Percentiles rank a stretch among this genome's conserved stretches.
Evolutionary conservation across 2,888 invertebrate species (phyloP).

Genomic region (Sinohyriopsis cumingii): DNA sequence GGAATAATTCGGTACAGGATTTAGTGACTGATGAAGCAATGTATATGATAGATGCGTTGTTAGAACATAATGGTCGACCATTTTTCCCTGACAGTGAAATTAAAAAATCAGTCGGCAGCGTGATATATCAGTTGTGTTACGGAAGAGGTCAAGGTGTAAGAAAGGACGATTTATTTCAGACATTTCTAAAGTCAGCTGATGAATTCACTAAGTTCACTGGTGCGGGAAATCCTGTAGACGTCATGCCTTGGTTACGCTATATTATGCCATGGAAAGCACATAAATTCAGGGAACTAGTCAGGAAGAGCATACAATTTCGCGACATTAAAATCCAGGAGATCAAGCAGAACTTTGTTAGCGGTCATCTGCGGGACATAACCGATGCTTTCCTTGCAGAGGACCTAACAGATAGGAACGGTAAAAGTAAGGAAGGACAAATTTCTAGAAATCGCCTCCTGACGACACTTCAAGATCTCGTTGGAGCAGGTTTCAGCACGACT

Average conservation of each 20-base stretch:
- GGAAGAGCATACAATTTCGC: neutral
- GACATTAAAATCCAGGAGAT: constrained; percentile 5
- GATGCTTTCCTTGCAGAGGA: constrained; percentile 41
- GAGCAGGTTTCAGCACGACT: constrained; percentile 48
- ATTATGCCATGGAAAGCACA: constrained; percentile 22
- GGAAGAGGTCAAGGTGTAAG: constrained; percentile 21
- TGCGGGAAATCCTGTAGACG: constrained; percentile 41
- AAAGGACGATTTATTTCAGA: constrained; percentile 15
- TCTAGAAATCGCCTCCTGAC: constrained; percentile 18
- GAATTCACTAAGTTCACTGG: constrained; percentile 24
- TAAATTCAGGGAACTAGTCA: constrained; percentile 18
- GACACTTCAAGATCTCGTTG: constrained; percentile 40
- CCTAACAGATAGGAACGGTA: constrained; percentile 11
- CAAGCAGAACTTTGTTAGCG: constrained; percentile 2
- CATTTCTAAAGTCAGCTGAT: constrained; percentile 2
- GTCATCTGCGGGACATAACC: constrained; percentile 39
- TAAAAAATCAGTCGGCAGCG: constrained; percentile 13
- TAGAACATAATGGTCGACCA: neutral
- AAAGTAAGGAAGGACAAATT: constrained; percentile 3
- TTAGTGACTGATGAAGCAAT: constrained; percentile 15
- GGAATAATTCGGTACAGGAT: constrained; percentile 20
- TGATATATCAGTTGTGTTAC: constrained; percentile 38
- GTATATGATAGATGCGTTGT: constrained; percentile 1
- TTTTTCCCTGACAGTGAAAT: constrained; percentile 12
- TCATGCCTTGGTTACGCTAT: constrained; percentile 41